Base-by-base conservation (phyloP, 2,113 vertebrate species). In the Toxotes jaculatrix region DNA sequence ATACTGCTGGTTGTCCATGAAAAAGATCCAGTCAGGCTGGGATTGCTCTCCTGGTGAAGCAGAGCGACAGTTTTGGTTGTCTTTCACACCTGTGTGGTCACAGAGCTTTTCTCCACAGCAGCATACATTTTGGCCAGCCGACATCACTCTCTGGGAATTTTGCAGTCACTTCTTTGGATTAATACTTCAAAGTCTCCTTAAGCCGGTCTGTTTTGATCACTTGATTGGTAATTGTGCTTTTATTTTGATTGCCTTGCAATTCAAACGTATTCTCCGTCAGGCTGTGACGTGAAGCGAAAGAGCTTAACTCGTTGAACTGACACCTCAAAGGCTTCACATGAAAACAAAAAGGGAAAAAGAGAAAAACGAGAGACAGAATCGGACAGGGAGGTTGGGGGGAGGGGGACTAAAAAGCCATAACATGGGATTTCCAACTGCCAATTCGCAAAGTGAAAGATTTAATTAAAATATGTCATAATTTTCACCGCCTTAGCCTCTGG, bases 381-480 rank as follows among this genome's bases (percentile, higher is more conserved):
- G 67, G 68, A 75, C 43, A 51, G 79, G 77, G 74, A 85, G 71
- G 64, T 47, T 53, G n/a, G 27, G 57, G 19, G 32, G 23, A 16
- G 34, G 11, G 51, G 9, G 57, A 59, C 70, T 85, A 77, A 87
- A 85, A 91, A 89, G 64, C 77, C 79, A 80, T 91, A 86, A 89
- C 87, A 88, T 84, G 85, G 87, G 85, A 90, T 84, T 93, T 92
- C 63, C 83, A 92, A 82, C 87, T 91, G 91, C 90, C 93, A 92
- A 87, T 91, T 91, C 59, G 14, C 85, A 87, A 90, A 94, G 91
- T 94, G 91, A 93, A 91, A 92, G 84, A 93, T 93, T 94, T 93
- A 93, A 94, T 95, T 94, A 95, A 95, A 94, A 92, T 89, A 86
- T 94, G 92, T 93, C 91, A 92, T 90, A 88, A 91, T 94, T 93